phyloP scores from a whole-genome alignment of 2,113 vertebrate genomes.

The Rhinolophus ferrumequinum region DNA sequence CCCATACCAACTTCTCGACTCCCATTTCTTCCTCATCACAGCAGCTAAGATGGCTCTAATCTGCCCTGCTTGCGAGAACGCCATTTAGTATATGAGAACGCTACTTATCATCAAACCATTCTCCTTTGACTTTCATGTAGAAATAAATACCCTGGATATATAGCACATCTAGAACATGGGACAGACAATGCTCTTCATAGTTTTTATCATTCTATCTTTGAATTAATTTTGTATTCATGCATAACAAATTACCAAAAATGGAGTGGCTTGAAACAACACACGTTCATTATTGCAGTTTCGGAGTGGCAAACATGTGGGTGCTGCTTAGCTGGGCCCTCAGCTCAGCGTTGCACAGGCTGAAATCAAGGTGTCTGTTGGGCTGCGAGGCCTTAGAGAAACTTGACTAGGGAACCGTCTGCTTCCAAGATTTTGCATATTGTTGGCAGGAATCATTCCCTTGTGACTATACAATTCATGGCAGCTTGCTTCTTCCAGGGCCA shows the following conservation, averaged over 20 bases:
- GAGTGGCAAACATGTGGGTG: accelerated
- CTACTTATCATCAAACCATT: not conserved
- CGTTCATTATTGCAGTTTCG: not conserved
- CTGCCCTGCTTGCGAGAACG: not conserved
- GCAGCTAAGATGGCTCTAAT: not conserved
- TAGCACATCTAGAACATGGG: not conserved
- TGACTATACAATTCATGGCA: not conserved
- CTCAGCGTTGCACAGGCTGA: not conserved
- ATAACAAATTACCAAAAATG: not conserved
- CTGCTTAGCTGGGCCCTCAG: not conserved
- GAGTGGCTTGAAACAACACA: not conserved
- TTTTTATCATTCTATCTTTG: not conserved
- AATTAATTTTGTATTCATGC: not conserved
- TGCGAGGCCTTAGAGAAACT: not conserved
- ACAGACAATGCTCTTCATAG: not conserved
- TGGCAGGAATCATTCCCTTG: not conserved
- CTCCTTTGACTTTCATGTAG: not conserved
- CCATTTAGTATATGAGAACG: not conserved
- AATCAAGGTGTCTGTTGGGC: not conserved
- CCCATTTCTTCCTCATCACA: not conserved
- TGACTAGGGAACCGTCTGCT: not conserved
- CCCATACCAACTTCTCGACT: not conserved
- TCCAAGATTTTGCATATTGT: not conserved
- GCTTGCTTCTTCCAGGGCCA: not conserved
- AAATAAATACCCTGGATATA: not conserved